Base-by-base conservation (phyloP, 2,888 invertebrate species). In the Phengaris alcon region DNA sequence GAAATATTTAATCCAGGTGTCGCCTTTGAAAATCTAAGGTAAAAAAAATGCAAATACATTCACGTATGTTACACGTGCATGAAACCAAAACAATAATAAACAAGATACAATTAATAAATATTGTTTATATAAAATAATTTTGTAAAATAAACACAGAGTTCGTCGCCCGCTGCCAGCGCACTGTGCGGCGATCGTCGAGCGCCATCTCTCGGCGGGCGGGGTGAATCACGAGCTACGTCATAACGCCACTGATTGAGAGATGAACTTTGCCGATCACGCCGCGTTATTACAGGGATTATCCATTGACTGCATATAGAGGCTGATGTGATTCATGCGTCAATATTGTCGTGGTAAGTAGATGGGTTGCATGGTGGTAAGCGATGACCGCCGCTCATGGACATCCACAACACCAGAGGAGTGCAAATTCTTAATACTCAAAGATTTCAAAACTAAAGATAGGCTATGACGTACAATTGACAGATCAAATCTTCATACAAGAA, bases 161-260 rank as follows among this genome's bases (percentile, higher is more conserved):
- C 35, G 64, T 59, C 59, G 59, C 9, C 22, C 59, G 48, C 48
- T 54, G 22, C 22, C 9, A 75, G 72, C 75, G 76, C 77, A 73
- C 77, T 54, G 46, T 69, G 64, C 75, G 78, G 68, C 52, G 78
- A 81, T 81, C 88, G 84, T 83, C 79, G 85, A 90, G 90, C 92
- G 91, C 93, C 92, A 91, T 90, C 92, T 91, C 83, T 82, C 80
- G 87, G 86, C 84, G 82, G 89, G 90, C 89, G 90, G 85, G 86
- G 84, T 87, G 82, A 82, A 83, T 90, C 92, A 92, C 92, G 93
- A 87, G 82, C 81, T 35, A 64, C 64, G 64, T 64, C 77, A 76
- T 81, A 82, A 80, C 80, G 83, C 91, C 91, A 91, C 88, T 90
- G 92, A 91, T 90, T 91, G 91, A 92, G 91, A 90, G 93, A 92